Evolutionary conservation across 1,140 invertebrate species (phyloP).

Genomic region (Mylabris phalerata): DNA sequence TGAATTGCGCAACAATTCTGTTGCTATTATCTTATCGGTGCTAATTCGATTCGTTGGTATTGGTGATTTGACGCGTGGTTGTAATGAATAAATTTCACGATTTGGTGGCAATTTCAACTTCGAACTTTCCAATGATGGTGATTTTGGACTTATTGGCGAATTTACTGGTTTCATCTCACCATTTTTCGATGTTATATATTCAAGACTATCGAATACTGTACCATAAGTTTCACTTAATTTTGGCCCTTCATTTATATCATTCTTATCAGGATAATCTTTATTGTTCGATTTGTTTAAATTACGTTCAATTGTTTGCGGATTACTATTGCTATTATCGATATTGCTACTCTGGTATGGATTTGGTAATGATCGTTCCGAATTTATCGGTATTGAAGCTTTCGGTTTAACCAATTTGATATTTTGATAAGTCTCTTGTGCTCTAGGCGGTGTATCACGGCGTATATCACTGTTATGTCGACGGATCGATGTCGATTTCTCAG

Average conservation of each 20-base stretch:
- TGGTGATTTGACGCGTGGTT: constrained; percentile 37
- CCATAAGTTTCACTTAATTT: constrained; percentile 30
- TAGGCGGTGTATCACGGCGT: constrained; percentile 30
- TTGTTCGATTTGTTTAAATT: constrained; percentile 9
- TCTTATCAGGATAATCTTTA: constrained; percentile 12
- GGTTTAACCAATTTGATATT: constrained; percentile 36
- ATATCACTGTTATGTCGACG: constrained; percentile 13
- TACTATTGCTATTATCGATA: constrained; percentile 3
- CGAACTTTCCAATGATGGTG: constrained; percentile 27
- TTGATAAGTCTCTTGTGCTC: constrained; percentile 31
- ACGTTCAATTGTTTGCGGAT: constrained; percentile 8
- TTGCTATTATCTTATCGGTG: constrained; percentile 39
- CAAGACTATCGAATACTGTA: constrained; percentile 31
- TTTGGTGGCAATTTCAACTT: constrained; percentile 37
- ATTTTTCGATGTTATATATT: constrained; percentile 2
- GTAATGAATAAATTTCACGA: constrained; percentile 34
- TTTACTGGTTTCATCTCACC: constrained; percentile 4
- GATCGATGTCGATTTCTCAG: constrained; percentile 14
- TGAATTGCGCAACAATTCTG: constrained; percentile 33
- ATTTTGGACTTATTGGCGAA: constrained; percentile 8
- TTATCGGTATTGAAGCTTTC: constrained; percentile 38
- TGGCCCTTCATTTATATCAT: background rate
- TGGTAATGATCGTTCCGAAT: constrained; percentile 36
- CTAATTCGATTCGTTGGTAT: constrained; percentile 33
- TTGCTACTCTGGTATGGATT: constrained; percentile 33